Conservation (phyloP, 2,888 invertebrate genomes). For the Chloroclystis v-ata region DNA sequence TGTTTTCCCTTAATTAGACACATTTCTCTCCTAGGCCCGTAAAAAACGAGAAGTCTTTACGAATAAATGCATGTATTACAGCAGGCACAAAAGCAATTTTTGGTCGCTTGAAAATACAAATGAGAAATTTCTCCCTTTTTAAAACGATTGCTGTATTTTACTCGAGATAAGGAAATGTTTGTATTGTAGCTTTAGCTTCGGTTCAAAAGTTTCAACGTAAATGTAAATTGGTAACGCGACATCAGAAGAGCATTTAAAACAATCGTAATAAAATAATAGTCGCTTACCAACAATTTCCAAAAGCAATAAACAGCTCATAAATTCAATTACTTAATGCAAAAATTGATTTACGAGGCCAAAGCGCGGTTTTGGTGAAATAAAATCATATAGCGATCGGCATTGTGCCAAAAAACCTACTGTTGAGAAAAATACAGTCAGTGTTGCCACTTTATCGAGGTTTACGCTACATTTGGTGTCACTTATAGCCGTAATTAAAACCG, state of each 20-base stretch:
- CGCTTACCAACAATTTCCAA: constrained; percentile 65
- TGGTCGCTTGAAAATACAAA: neutral
- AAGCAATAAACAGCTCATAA: constrained; percentile 71
- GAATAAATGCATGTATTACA: neutral
- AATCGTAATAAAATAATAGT: constrained; percentile 50
- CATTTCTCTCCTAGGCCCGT: constrained; percentile 9
- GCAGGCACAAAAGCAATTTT: no score
- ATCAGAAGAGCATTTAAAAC: constrained; percentile 27
- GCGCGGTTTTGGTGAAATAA: constrained; percentile 54
- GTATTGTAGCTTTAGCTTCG: no score
- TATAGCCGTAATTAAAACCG: neutral
- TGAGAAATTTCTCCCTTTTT: no score
- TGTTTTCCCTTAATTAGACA: constrained; percentile 18
- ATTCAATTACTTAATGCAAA: constrained; percentile 75
- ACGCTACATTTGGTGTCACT: constrained; percentile 11
- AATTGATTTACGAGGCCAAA: constrained; percentile 61
- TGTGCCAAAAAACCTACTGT: constrained; percentile 54
- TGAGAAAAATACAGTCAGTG: constrained; percentile 37
- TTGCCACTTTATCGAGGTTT: constrained; percentile 12
- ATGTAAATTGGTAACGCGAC: constrained; percentile 2
- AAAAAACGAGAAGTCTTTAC: constrained; percentile 3
- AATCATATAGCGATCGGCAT: constrained; percentile 61
- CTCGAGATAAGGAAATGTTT: no score
- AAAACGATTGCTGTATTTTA: no score
- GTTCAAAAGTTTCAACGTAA: no score